Conservation (phyloP, 2,888 invertebrate species). For the Carterocephalus palaemon region DNA sequence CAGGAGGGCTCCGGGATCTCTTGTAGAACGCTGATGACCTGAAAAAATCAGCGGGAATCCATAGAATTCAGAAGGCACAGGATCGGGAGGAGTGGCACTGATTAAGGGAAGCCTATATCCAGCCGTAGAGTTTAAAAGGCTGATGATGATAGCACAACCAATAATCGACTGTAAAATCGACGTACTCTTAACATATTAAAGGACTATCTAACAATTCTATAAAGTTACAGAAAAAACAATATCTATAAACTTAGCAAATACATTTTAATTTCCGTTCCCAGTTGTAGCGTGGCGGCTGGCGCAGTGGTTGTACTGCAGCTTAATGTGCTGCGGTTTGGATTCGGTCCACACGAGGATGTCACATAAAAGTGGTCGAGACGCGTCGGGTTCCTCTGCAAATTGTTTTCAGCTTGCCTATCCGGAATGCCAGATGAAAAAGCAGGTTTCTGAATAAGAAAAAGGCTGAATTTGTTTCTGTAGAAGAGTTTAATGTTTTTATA, state of each 20-base stretch:
- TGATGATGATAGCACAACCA: no score
- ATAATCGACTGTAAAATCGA: no score
- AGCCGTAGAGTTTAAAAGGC: no score
- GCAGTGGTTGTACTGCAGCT: slow-evolving; percentile 60
- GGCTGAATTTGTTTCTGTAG: background rate
- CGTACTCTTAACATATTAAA: no score
- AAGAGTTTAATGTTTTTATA: slow-evolving; percentile 1
- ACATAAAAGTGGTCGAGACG: slow-evolving; percentile 60
- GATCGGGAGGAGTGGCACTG: no score
- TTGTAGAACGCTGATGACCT: no score
- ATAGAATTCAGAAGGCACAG: no score
- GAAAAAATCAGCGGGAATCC: no score
- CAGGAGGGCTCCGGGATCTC: no score
- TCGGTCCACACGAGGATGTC: slow-evolving; percentile 59
- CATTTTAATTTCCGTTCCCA: slow-evolving; percentile 46
- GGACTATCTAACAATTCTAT: no score
- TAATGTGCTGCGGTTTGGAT: slow-evolving; percentile 68
- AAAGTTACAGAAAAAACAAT: no score
- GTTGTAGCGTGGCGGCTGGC: slow-evolving; percentile 45
- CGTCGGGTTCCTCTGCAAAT: slow-evolving; percentile 53
- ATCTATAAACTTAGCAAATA: slow-evolving; percentile 39
- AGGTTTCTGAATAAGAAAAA: slow-evolving; percentile 4
- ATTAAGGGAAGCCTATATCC: no score
- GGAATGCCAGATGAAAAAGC: slow-evolving; percentile 3
- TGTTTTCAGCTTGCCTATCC: slow-evolving; percentile 61